A percentile compares a stretch with the other conserved stretches of the same genome.
phyloP scores from a whole-genome alignment of 2,888 invertebrate species.

The Acronicta psi region DNA sequence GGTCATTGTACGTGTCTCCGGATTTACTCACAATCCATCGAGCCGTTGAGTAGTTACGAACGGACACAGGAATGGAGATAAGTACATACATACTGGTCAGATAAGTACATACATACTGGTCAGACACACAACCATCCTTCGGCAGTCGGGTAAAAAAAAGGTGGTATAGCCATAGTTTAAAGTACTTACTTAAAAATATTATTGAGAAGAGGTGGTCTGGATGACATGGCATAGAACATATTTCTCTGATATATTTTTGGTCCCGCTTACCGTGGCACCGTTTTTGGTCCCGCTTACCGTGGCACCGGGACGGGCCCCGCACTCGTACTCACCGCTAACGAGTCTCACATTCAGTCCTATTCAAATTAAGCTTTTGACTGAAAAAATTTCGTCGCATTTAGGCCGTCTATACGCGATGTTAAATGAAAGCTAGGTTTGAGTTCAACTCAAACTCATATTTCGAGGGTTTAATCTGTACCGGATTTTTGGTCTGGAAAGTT shows the following conservation, averaged over 20 bases:
- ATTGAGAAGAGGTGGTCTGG: too few relatives aligned
- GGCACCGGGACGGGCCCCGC: slow-evolving; percentile 15
- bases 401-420: slow-evolving; percentile 49
- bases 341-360: slow-evolving; percentile 73
- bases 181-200: too few relatives aligned
- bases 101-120: too few relatives aligned
- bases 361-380: slow-evolving; percentile 73
- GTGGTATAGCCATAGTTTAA: too few relatives aligned
- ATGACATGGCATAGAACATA: background rate
- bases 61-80: too few relatives aligned
- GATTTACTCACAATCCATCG: too few relatives aligned
- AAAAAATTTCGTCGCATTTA: slow-evolving; percentile 69
- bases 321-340: slow-evolving; percentile 57
- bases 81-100: too few relatives aligned
- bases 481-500: slow-evolving; percentile 8
- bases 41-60: too few relatives aligned
- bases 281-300: slow-evolving; percentile 30
- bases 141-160: too few relatives aligned
- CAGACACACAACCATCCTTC: too few relatives aligned
- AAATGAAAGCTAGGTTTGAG: slow-evolving; percentile 38
- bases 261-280: slow-evolving; percentile 31
- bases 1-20: too few relatives aligned
- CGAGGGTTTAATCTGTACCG: slow-evolving; percentile 28
- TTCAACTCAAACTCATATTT: slow-evolving; percentile 34
- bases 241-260: background rate